Evolutionary conservation across 2,888 invertebrate genomes (phyloP), one percentile per base, ranked within the genome.

Genomic region (Pseudococcus longispinus): DNA sequence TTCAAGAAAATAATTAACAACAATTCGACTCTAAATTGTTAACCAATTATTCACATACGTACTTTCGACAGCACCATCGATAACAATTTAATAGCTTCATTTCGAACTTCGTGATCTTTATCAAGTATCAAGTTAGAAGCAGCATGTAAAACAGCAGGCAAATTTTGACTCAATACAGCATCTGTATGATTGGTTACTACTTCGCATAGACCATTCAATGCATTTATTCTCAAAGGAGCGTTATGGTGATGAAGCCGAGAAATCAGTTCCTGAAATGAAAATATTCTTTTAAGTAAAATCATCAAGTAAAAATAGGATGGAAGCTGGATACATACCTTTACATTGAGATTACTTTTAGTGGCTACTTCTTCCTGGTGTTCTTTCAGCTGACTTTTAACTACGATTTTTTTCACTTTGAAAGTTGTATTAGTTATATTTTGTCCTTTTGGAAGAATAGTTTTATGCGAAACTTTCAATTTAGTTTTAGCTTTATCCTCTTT

Each of bases 401-500:
- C 92, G 89, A 98, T 97, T 90, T 96, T 96, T 89, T 95, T 95
- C 0, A 97, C 93, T 92, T 97, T 97, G 90, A 98, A 97, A 89
- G 94, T 94, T 0, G 96, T 95, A 90, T 96, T 94, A 0, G 98
- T 98, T 5, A 96, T 94, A 93, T 98, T 98, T 85, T 95, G 93
- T 9, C 96, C 96, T 92, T 96, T 97, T 0, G 96, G 95, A 85
- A 98, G 91, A 55, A 89, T 89, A 32, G 90, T 91, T 90, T 94
- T 93, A 91, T 95, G 93, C 88, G 95, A 94, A 26, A 94, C 93
- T 91, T 97, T 98, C 46, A 98, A 91, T 90, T 98, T 97, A 0
- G 96, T 94, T 92, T 98, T 98, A 0, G 96, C 93, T 90, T 96
- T 97, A 90, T 98, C 97, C 0, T 95, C 93, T 89, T 95, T 95